Evolutionary conservation across 2,888 invertebrate species (phyloP), one percentile per base, ranked within the genome.

Genomic region (Meiosimyza decipiens): DNA sequence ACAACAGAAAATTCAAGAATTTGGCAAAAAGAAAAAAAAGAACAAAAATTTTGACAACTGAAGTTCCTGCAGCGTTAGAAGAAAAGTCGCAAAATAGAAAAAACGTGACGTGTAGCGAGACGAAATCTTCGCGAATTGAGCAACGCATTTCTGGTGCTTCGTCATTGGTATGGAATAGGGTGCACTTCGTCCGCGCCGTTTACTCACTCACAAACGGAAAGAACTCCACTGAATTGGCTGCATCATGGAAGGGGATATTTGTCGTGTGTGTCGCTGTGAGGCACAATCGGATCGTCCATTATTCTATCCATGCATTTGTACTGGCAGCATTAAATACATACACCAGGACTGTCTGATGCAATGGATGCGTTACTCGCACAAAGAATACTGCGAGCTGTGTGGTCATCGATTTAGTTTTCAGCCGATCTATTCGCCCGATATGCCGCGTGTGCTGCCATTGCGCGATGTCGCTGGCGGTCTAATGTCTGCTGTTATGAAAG

Each of bases 391-490:
- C 89, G 99, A 99, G 87, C 88, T 99, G 77, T 99, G 99, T 87
- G 96, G 98, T 75, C 96, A 99, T 88, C 92, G 96, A 74, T 99
- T 99, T 88, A 96, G 97, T 5, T 99, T 99, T 84, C 97, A 97
- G 83, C 99, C 99, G 47, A 99, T 99, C 81, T 99, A 99, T 88
- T 97, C 98, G n/a, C 97, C 98, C 47, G 99, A 99, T 86, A 99
- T 99, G 99, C 99, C 99, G n/a, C 92, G 98, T 75, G 91, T 98
- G 74, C 89, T 99, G 81, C 99, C 99, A 0, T 89, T 99, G 49
- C 91, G 92, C 77, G 99, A 99, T 87, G 94, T 99, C 11, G 91
- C 97, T 0, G 94, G 94, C 62, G 99, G 99, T 3, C 88, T 98
- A 65, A 89, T 97, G 70, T 92, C 94, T 5, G 98, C 97, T 22